A percentile compares a stretch with the other conserved stretches of the same genome.
phyloP scores from a whole-genome alignment of 2,797 vertebrate species.

The Aplochiton taeniatus region DNA sequence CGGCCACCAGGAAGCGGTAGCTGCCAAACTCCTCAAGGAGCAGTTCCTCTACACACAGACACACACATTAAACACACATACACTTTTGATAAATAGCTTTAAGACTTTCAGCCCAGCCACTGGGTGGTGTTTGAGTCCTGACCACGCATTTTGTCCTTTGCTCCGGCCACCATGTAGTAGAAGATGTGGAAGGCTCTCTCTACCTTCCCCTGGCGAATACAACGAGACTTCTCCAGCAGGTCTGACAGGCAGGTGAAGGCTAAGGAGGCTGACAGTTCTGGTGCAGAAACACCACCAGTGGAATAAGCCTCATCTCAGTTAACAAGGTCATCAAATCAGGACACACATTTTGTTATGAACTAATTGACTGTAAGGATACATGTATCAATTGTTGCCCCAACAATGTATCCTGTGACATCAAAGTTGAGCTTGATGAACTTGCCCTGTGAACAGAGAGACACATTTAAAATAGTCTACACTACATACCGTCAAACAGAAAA shows the following conservation, averaged over 20 bases:
- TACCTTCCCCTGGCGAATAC: constrained; percentile 89
- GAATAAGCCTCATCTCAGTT: not conserved
- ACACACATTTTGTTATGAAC: not conserved
- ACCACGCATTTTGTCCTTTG: constrained; percentile 81
- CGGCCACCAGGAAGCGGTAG: constrained; percentile 88
- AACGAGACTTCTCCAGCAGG: constrained; percentile 95
- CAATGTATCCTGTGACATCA: constrained; percentile 92
- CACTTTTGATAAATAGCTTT: not conserved
- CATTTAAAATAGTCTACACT: not conserved
- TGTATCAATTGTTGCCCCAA: constrained; percentile 94
- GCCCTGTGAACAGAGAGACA: constrained; percentile 75
- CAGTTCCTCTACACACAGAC: constrained; percentile 81
- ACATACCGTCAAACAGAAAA: not conserved
- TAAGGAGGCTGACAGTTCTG: constrained; percentile 29
- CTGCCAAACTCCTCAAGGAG: constrained; percentile 86
- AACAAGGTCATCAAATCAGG: not conserved
- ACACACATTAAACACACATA: not conserved
- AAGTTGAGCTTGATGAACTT: constrained; percentile 99
- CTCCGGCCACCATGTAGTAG: constrained; percentile 92
- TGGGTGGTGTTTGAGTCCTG: constrained; percentile 18
- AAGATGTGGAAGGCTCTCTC: constrained; percentile 96
- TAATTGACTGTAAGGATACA: constrained; percentile 84
- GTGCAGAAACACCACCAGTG: not conserved
- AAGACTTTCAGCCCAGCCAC: too few relatives aligned
- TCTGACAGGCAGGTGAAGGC: constrained; percentile 71